Evolutionary conservation across 2,888 invertebrate species (phyloP).

Genomic region (Aspidiotus destructor): DNA sequence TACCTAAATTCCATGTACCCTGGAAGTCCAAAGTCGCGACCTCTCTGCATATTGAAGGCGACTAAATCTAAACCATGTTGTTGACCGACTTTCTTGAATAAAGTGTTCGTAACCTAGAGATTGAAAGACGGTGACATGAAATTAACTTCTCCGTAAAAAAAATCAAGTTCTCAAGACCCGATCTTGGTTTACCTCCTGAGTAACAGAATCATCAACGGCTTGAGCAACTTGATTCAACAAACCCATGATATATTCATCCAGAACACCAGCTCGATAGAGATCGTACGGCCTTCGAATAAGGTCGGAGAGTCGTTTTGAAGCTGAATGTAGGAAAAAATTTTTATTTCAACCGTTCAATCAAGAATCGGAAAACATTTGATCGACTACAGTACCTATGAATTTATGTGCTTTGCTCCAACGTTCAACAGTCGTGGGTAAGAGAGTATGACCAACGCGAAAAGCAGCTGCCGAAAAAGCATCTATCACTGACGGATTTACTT

Average conservation of each 20-base stretch:
- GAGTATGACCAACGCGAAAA: conserved; percentile 82
- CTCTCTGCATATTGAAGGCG: conserved; percentile 86
- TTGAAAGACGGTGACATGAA: conserved; percentile 32
- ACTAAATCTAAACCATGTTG: conserved; percentile 79
- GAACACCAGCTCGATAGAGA: conserved; percentile 76
- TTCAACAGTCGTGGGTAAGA: conserved; percentile 84
- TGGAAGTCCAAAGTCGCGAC: conserved; percentile 81
- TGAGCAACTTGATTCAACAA: conserved; percentile 89
- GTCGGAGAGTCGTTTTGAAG: conserved; percentile 78
- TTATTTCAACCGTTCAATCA: neutral
- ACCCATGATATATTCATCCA: conserved; percentile 88
- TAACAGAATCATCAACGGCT: conserved; percentile 90
- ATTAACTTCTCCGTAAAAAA: neutral
- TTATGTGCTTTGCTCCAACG: conserved; percentile 92
- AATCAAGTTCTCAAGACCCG: neutral
- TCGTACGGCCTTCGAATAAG: conserved; percentile 82
- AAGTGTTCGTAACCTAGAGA: conserved; percentile 78
- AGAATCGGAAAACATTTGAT: neutral
- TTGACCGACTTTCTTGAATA: conserved; percentile 58
- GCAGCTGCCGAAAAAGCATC: conserved; percentile 87
- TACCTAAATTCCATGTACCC: conserved; percentile 81
- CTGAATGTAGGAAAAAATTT: conserved; percentile 45
- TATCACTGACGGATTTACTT: conserved; percentile 77
- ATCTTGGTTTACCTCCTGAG: conserved; percentile 47
- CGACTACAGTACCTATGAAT: conserved; percentile 62